phyloP scores from a whole-genome alignment of 2,888 invertebrate species.

The Bombylius discolor region DNA sequence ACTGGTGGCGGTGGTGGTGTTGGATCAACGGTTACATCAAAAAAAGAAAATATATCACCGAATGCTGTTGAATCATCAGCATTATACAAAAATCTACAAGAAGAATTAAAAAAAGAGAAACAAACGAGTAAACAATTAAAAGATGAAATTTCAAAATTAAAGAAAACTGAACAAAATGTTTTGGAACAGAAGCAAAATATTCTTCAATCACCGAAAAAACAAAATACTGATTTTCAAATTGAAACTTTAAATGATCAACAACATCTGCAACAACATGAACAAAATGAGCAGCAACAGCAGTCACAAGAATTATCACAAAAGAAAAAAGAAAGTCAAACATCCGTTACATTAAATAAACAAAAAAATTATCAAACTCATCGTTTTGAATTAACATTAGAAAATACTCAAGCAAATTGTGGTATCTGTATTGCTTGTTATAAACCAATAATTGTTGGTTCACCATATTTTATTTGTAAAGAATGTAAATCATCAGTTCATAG shows the following conservation, averaged over 20 bases:
- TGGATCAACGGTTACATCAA: conserved; percentile 29
- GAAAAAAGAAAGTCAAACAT: not conserved
- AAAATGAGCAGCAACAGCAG: conserved; percentile 7
- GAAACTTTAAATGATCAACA: not conserved
- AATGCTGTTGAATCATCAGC: conserved; percentile 28
- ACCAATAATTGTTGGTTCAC: conserved; percentile 24
- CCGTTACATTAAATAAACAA: not conserved
- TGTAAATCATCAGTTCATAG: conserved; percentile 31
- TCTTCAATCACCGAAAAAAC: too few relatives aligned
- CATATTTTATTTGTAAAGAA: conserved; percentile 34
- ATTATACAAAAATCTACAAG: conserved; percentile 28
- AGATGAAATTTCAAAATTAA: conserved; percentile 41
- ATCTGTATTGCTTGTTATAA: conserved; percentile 26
- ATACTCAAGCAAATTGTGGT: conserved; percentile 16
- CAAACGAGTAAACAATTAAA: conserved; percentile 42
- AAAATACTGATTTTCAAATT: too few relatives aligned
- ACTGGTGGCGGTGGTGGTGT: conserved; percentile 34
- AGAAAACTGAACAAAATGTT: not conserved
- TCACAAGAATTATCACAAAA: not conserved
- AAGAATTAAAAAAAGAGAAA: conserved; percentile 43
- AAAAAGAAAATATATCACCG: conserved; percentile 48
- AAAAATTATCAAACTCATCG: conserved; percentile 22
- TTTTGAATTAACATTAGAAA: conserved; percentile 31
- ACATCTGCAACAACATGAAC: not conserved
- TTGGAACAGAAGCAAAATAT: too few relatives aligned